Conservation (phyloP, 1,140 invertebrate species). For the Papilio glaucus region DNA sequence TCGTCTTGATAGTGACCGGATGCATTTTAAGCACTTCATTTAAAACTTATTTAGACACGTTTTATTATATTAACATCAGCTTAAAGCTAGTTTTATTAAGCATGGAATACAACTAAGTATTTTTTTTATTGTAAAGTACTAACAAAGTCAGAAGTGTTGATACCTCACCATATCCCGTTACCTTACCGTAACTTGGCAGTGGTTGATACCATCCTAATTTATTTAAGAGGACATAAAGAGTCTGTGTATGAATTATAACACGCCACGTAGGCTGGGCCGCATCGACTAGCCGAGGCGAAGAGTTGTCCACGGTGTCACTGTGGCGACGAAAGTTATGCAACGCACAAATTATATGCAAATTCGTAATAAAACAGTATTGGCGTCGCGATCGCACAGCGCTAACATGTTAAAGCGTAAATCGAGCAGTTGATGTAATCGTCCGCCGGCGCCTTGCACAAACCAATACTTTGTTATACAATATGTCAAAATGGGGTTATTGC, state of each 20-base stretch:
- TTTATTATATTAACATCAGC: too few relatives aligned
- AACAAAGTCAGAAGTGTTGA: too few relatives aligned
- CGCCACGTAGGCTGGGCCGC: conserved; percentile 6
- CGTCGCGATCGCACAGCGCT: conserved; percentile 38
- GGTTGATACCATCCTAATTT: background rate
- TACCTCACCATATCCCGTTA: background rate
- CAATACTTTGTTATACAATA: conserved; percentile 63
- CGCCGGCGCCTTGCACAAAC: conserved; percentile 56
- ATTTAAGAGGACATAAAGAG: background rate
- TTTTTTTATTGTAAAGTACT: too few relatives aligned
- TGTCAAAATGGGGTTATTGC: conserved; percentile 46
- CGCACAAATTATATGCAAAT: conserved; percentile 37
- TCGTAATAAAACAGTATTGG: conserved; percentile 38
- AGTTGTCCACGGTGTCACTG: conserved; percentile 19
- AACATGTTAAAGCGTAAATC: conserved; percentile 40
- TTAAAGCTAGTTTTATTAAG: too few relatives aligned
- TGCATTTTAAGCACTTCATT: background rate
- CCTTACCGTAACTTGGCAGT: background rate
- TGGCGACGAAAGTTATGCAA: conserved; percentile 30
- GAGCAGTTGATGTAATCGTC: conserved; percentile 54
- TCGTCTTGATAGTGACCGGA: background rate
- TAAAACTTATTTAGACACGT: too few relatives aligned
- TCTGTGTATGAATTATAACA: background rate
- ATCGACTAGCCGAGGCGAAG: background rate
- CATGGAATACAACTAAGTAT: too few relatives aligned